Percentiles rank a stretch among this genome's conserved stretches.
Evolutionary conservation across 2,888 invertebrate genomes (phyloP).

Genomic region (Xylophagus ater): DNA sequence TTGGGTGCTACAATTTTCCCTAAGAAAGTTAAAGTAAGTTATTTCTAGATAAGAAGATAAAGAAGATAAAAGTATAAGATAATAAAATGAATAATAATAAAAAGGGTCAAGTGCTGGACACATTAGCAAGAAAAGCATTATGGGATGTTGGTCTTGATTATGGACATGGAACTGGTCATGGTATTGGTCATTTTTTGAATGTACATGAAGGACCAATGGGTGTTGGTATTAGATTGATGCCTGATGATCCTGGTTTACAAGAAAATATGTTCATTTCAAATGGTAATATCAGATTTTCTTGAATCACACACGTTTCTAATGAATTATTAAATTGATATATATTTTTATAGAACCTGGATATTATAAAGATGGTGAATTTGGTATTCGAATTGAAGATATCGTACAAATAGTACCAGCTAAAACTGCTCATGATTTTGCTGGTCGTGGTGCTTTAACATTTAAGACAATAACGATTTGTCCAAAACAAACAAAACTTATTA

Average conservation of each 20-base stretch:
- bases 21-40: slow-evolving; percentile 42
- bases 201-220: slow-evolving; percentile 82
- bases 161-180: slow-evolving; percentile 84
- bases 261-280: slow-evolving; percentile 60
- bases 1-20: slow-evolving; percentile 66
- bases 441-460: slow-evolving; percentile 72
- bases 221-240: slow-evolving; percentile 50
- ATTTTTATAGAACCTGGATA: slow-evolving; percentile 66
- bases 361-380: slow-evolving; percentile 76
- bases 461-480: slow-evolving; percentile 83
- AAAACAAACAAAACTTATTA: slow-evolving; percentile 75
- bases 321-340: not conserved
- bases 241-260: slow-evolving; percentile 55
- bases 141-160: slow-evolving; percentile 84
- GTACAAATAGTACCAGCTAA: slow-evolving; percentile 56
- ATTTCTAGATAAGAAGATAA: no score
- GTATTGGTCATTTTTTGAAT: slow-evolving; percentile 78
- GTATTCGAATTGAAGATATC: slow-evolving; percentile 78
- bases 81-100: slow-evolving; percentile 3
- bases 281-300: slow-evolving; percentile 31
- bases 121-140: slow-evolving; percentile 61
- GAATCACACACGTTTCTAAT: no score
- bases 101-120: slow-evolving; percentile 48
- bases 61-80: no score
- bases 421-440: slow-evolving; percentile 47